A percentile compares a stretch with the other conserved stretches of the same genome.
These are phyloP conservation scores for Oxycera nigricornis DNA, from an alignment of 2,888 invertebrate species.

Conservation along the genomic window DNA sequence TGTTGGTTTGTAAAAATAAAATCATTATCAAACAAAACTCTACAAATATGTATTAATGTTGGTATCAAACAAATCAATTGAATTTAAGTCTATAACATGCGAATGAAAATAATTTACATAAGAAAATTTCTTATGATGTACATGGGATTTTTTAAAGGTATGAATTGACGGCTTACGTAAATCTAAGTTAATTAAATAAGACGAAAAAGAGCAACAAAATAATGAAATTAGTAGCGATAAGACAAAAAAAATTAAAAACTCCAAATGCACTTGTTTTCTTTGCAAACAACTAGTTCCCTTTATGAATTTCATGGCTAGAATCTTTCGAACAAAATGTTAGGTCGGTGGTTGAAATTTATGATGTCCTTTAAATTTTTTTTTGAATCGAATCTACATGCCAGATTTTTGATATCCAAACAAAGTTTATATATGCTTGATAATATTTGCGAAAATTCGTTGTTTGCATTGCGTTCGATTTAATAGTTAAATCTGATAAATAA, in stretches of 20 bases:
- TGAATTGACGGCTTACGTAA: slow-evolving; percentile 24
- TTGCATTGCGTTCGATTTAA: too few species aligned
- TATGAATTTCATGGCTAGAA: slow-evolving; percentile 4
- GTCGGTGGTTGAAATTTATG: neutral
- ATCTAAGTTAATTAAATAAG: slow-evolving; percentile 10
- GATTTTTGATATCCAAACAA: too few species aligned
- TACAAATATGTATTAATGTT: too few species aligned
- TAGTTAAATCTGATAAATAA: too few species aligned
- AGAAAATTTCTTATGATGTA: neutral
- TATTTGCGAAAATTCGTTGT: too few species aligned
- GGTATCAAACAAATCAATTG: too few species aligned
- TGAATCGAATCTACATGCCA: neutral
- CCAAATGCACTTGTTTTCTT: slow-evolving; percentile 37
- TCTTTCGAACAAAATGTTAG: neutral
- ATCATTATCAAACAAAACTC: neutral
- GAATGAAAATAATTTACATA: neutral
- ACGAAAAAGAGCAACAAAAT: neutral
- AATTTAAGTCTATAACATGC: too few species aligned
- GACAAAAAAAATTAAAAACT: slow-evolving; percentile 14
- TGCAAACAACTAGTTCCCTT: slow-evolving; percentile 28
- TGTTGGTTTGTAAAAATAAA: neutral
- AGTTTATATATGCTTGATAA: too few species aligned
- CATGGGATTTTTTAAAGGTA: neutral
- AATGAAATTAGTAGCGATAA: neutral
- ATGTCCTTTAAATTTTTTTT: neutral